Evolutionary conservation across 2,888 invertebrate genomes (phyloP).

Genomic region (Diarsia dahlii): DNA sequence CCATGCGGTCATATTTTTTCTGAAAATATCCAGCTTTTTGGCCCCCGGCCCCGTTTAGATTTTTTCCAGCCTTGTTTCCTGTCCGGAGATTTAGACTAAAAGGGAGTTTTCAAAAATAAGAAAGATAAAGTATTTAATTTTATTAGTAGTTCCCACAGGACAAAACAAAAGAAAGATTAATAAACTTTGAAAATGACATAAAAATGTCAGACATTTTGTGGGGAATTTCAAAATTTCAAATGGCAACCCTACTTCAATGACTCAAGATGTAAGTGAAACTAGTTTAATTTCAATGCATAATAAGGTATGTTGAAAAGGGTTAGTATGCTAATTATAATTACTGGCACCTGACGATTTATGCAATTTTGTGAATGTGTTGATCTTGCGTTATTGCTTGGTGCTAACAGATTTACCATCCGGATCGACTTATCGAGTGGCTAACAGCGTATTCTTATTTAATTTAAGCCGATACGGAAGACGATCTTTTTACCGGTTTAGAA

Average conservation of each 20-base stretch:
- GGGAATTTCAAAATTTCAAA: background rate
- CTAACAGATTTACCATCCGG: background rate
- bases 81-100: background rate
- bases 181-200: too few relatives aligned
- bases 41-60: too few relatives aligned
- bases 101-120: background rate
- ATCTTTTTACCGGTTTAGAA: too few relatives aligned
- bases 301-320: slow-evolving; percentile 58
- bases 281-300: slow-evolving; percentile 60
- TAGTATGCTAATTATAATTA: slow-evolving; percentile 52
- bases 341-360: slow-evolving; percentile 42
- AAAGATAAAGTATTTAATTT: too few relatives aligned
- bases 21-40: accelerated
- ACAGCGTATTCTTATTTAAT: background rate
- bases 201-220: background rate
- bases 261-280: slow-evolving; percentile 43
- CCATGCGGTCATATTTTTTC: background rate
- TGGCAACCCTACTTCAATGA: background rate
- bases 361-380: slow-evolving; percentile 31
- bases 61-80: background rate
- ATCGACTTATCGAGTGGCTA: background rate
- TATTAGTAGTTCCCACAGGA: too few relatives aligned
- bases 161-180: too few relatives aligned
- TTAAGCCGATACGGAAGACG: too few relatives aligned
- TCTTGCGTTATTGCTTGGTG: slow-evolving; percentile 5